Percentiles rank a stretch among this genome's conserved stretches.
phyloP scores from a whole-genome alignment of 2,113 vertebrate genomes.

The Vidua chalybeata region DNA sequence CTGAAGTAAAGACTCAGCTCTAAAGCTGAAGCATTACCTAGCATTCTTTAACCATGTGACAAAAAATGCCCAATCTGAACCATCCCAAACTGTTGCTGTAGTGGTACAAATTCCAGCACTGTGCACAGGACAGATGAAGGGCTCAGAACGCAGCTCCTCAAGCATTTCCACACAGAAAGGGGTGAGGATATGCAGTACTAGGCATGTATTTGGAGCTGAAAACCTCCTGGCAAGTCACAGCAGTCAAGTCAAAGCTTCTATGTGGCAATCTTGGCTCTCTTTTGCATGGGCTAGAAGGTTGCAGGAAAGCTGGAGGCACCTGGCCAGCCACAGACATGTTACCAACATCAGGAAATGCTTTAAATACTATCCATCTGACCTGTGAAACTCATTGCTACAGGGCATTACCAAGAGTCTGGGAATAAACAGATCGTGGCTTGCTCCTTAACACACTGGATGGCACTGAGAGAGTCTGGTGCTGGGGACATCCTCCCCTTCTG shows the following conservation, averaged over 20 bases:
- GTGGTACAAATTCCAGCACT: not conserved
- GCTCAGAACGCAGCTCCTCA: not conserved
- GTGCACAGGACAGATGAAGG: not conserved
- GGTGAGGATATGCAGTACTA: not conserved
- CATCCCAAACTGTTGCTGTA: not conserved
- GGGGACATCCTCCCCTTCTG: not conserved
- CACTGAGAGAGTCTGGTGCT: not conserved
- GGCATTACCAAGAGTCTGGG: not conserved
- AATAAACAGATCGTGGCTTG: not conserved
- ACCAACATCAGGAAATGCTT: constrained; percentile 20
- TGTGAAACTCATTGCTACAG: not conserved
- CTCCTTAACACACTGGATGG: not conserved
- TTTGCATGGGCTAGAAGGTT: not conserved
- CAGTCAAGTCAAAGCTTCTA: not conserved
- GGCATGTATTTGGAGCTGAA: not conserved
- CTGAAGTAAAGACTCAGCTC: not conserved
- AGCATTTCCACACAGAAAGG: not conserved
- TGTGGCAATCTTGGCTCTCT: not conserved
- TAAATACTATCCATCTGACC: not conserved
- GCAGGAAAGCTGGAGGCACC: constrained; percentile 20
- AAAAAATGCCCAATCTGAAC: not conserved
- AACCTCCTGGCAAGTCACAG: not conserved
- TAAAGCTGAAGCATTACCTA: not conserved
- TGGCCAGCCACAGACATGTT: not conserved
- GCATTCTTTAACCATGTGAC: not conserved